Evolutionary conservation across 1,140 invertebrate genomes (phyloP).

Genomic region (Drosophila athabasca): DNA sequence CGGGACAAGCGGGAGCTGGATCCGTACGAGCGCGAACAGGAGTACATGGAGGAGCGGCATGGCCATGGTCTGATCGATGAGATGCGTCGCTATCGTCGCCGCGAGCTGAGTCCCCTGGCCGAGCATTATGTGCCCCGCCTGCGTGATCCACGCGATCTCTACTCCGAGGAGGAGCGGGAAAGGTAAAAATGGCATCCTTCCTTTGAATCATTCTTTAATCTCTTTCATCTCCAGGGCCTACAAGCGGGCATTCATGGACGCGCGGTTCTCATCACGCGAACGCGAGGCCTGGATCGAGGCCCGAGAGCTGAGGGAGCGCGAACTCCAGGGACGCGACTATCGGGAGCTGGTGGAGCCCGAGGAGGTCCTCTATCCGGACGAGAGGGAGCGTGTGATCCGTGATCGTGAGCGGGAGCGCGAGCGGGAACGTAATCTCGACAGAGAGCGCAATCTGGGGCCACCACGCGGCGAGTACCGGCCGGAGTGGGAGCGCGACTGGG

Average conservation of each 20-base stretch:
- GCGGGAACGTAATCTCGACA: slow-evolving; percentile 58
- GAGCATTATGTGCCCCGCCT: slow-evolving; percentile 65
- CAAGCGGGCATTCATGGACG: slow-evolving; percentile 68
- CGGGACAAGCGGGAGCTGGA: slow-evolving; percentile 68
- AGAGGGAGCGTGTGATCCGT: slow-evolving; percentile 47
- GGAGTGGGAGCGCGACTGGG: slow-evolving; percentile 78
- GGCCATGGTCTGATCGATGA: slow-evolving; percentile 68
- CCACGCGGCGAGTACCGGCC: slow-evolving; percentile 64
- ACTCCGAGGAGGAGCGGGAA: slow-evolving; percentile 76
- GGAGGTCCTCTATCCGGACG: slow-evolving; percentile 69
- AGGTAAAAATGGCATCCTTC: slow-evolving; percentile 35
- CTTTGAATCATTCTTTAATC: neutral
- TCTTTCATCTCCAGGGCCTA: slow-evolving; percentile 50
- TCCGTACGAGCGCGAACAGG: slow-evolving; percentile 74
- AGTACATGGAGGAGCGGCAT: slow-evolving; percentile 69
- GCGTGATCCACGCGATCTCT: slow-evolving; percentile 69
- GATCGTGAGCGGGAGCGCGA: slow-evolving; percentile 53
- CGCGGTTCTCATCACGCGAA: slow-evolving; percentile 64
- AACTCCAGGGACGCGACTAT: slow-evolving; percentile 66
- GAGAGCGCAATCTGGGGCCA: slow-evolving; percentile 56
- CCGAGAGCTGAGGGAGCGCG: slow-evolving; percentile 58
- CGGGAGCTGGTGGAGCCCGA: slow-evolving; percentile 71
- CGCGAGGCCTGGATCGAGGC: slow-evolving; percentile 73
- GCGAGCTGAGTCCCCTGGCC: slow-evolving; percentile 63
- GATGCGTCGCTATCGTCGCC: slow-evolving; percentile 65